Conservation (phyloP, 2,113 vertebrate genomes). For the Dromiciops gliroides region DNA sequence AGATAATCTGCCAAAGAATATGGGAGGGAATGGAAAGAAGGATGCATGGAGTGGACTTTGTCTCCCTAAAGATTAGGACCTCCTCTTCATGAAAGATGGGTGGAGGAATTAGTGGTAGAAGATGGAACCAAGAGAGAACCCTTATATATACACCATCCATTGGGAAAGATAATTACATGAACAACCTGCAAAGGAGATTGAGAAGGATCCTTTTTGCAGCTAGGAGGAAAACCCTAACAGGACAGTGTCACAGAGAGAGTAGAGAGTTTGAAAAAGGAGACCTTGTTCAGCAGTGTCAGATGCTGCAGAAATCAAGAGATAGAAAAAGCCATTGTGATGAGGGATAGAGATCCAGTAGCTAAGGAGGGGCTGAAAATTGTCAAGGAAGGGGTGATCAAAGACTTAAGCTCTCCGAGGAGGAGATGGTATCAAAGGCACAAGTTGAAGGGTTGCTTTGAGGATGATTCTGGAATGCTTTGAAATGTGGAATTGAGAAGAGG, state of each 20-base stretch:
- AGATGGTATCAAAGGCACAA: not conserved
- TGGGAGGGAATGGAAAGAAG: not conserved
- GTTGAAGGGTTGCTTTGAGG: not conserved
- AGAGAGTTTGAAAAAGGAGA: not conserved
- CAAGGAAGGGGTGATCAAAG: not conserved
- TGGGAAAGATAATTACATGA: not conserved
- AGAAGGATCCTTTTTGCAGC: not conserved
- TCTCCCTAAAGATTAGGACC: not conserved
- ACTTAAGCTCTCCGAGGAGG: not conserved
- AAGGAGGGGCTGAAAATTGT: not conserved
- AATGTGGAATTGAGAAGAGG: not conserved
- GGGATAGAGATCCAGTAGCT: not conserved
- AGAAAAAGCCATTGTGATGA: not conserved
- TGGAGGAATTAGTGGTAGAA: not conserved
- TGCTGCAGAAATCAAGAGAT: not conserved
- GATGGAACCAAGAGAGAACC: not conserved
- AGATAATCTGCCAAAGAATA: not conserved
- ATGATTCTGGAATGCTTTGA: not conserved
- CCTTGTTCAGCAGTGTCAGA: not conserved
- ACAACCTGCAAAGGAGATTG: not conserved
- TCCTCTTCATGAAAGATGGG: not conserved
- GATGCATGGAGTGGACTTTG: not conserved
- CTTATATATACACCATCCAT: not conserved
- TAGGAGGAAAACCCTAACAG: not conserved
- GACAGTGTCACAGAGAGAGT: not conserved